Percentiles rank a stretch among this genome's conserved stretches.
Evolutionary conservation across 2,113 vertebrate species (phyloP).

Genomic region (Nyctibius bracteatus): DNA sequence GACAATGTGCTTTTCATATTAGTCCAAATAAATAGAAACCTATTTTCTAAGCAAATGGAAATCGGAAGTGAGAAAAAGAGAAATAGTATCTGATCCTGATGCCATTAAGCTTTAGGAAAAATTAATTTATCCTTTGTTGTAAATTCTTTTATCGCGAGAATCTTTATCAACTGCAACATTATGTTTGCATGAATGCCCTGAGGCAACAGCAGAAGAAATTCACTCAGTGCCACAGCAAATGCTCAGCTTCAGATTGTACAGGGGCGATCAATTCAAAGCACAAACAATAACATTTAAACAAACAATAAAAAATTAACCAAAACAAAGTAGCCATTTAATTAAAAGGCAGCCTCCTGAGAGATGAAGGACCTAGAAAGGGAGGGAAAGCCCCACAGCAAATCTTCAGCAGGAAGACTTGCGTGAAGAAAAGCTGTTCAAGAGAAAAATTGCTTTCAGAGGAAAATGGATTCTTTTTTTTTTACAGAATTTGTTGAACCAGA

Average conservation of each 20-base stretch:
- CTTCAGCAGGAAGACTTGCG: not conserved
- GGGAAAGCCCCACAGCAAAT: not conserved
- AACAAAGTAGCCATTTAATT: conserved; percentile 56
- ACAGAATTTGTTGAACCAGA: not conserved
- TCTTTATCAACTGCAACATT: conserved; percentile 54
- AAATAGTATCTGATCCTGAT: not conserved
- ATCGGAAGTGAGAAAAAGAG: not conserved
- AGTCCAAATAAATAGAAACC: conserved; percentile 47
- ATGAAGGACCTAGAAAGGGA: not conserved
- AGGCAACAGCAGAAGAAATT: conserved; percentile 53
- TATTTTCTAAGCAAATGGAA: conserved; percentile 48
- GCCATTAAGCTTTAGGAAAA: conserved; percentile 45
- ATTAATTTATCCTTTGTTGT: conserved; percentile 63
- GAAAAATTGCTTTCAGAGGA: not conserved
- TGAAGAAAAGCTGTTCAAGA: not conserved
- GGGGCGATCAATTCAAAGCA: conserved; percentile 36
- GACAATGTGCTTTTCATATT: conserved; percentile 15
- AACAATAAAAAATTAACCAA: conserved; percentile 47
- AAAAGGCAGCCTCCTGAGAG: conserved; percentile 45
- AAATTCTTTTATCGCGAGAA: conserved; percentile 55
- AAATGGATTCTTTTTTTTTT: not conserved
- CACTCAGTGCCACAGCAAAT: conserved; percentile 18
- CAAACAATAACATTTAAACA: conserved; percentile 57
- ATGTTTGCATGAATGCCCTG: conserved; percentile 33
- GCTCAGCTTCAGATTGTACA: conserved; percentile 20